These are phyloP conservation scores for Coreius guichenoti DNA, from an alignment of 2,797 vertebrate species.

Conservation along the genomic window DNA sequence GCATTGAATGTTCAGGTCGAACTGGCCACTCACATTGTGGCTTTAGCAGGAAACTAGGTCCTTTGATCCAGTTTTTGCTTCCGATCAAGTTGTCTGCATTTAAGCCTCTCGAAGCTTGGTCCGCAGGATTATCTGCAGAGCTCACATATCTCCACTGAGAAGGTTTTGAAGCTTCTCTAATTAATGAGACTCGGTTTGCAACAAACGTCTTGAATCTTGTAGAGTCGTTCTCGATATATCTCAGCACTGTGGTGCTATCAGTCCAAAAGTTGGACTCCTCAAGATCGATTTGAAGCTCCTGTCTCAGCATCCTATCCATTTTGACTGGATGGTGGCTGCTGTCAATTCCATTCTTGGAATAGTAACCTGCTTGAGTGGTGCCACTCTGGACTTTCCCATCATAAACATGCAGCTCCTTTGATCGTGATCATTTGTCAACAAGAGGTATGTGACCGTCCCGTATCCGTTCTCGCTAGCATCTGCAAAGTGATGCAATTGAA, in stretches of 20 bases:
- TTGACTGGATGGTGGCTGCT: conserved; percentile 27
- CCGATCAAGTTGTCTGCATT: neutral
- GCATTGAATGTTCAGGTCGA: neutral
- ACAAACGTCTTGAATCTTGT: conserved; percentile 43
- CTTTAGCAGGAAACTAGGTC: conserved; percentile 1
- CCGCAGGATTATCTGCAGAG: conserved; percentile 15
- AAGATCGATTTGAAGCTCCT: conserved; percentile 24
- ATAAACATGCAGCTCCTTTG: conserved; percentile 6
- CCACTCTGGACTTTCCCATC: conserved; percentile 12
- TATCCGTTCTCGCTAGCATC: conserved; percentile 21
- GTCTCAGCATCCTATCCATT: conserved; percentile 11
- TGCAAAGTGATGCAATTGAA: conserved; percentile 25
- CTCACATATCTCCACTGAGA: conserved; percentile 43
- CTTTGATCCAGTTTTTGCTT: conserved; percentile 15
- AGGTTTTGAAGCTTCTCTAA: conserved; percentile 17
- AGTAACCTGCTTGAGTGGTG: neutral
- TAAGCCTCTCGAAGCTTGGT: conserved; percentile 31
- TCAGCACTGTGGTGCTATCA: conserved; percentile 46
- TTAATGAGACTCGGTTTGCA: conserved; percentile 31
- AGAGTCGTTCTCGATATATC: conserved; percentile 37
- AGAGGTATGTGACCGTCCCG: neutral
- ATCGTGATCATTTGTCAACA: neutral
- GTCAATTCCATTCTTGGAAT: conserved; percentile 24
- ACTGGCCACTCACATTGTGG: neutral
- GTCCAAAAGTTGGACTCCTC: conserved; percentile 39